A percentile compares a stretch with the other conserved stretches of the same genome.
Conservation (phyloP, 1,140 invertebrate species). For the Neodiprion lecontei region DNA sequence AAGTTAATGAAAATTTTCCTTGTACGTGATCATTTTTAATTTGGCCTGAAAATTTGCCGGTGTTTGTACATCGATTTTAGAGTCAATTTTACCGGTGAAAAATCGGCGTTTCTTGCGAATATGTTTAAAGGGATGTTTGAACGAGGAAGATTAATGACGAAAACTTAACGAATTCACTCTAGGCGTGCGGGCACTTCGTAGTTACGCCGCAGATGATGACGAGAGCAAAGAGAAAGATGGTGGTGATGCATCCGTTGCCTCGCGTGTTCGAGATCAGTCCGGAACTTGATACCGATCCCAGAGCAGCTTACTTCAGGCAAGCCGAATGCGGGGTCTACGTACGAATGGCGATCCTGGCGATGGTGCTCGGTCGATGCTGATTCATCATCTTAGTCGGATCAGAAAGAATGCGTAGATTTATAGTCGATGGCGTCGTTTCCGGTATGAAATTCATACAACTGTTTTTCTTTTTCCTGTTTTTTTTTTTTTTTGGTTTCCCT, state of each 20-base stretch:
- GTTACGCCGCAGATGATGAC: constrained; percentile 97
- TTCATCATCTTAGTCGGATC: neutral
- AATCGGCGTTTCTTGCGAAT: neutral
- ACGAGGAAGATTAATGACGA: no score
- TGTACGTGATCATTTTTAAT: no score
- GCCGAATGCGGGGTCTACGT: constrained; percentile 98
- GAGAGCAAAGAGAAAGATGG: constrained; percentile 89
- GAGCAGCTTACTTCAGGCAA: constrained; percentile 98
- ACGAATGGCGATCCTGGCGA: constrained; percentile 94
- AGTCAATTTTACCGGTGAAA: neutral
- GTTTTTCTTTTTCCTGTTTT: no score
- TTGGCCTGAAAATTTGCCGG: neutral
- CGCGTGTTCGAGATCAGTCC: constrained; percentile 93
- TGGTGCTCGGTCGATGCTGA: constrained; percentile 78
- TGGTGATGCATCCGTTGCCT: constrained; percentile 98
- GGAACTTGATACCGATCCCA: constrained; percentile 93
- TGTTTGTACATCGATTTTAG: neutral
- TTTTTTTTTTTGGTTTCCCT: no score
- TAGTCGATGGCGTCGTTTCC: no score
- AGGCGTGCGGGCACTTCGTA: constrained; percentile 86
- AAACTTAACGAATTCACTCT: constrained; percentile 38
- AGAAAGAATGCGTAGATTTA: no score
- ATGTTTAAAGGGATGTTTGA: no score
- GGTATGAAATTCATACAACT: no score
- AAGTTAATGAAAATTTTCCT: no score